phyloP scores from a whole-genome alignment of 2,888 invertebrate species.

The Pyralis farinalis region DNA sequence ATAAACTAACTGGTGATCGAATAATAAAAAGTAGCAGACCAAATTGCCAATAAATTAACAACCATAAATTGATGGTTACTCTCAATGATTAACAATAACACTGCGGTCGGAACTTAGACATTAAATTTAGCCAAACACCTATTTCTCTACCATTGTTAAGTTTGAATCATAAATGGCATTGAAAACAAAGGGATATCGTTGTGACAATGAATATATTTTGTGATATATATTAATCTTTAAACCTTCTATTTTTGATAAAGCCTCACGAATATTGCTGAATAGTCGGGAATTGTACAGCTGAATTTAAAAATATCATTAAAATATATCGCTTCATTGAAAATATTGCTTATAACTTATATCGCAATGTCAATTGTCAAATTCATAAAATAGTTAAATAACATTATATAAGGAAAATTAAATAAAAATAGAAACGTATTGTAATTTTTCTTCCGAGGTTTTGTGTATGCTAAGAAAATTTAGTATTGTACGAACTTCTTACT shows the following conservation, averaged over 20 bases:
- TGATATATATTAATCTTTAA: constrained; percentile 75
- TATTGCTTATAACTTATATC: constrained; percentile 33
- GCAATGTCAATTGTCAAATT: constrained; percentile 42
- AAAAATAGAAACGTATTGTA: no score
- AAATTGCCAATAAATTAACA: no score
- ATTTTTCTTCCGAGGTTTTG: no score
- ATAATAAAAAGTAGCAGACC: no score
- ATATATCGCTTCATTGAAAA: constrained; percentile 33
- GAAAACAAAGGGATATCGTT: constrained; percentile 64
- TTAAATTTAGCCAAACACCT: no score
- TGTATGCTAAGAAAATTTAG: no score
- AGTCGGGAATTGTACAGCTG: constrained; percentile 67
- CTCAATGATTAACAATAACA: no score
- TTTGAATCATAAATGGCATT: constrained; percentile 47
- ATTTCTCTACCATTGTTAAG: constrained; percentile 1
- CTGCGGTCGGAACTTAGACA: no score
- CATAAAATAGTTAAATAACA: not conserved
- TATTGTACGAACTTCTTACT: no score
- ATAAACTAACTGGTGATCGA: no score
- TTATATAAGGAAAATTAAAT: no score
- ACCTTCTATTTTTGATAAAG: constrained; percentile 80
- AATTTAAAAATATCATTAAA: constrained; percentile 29
- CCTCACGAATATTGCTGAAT: constrained; percentile 67
- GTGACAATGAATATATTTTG: constrained; percentile 79
- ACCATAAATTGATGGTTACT: no score